Percentiles rank a stretch among this genome's conserved stretches.
Conservation (phyloP, 2,797 vertebrate species). For the Pyrocephalus nanus region DNA sequence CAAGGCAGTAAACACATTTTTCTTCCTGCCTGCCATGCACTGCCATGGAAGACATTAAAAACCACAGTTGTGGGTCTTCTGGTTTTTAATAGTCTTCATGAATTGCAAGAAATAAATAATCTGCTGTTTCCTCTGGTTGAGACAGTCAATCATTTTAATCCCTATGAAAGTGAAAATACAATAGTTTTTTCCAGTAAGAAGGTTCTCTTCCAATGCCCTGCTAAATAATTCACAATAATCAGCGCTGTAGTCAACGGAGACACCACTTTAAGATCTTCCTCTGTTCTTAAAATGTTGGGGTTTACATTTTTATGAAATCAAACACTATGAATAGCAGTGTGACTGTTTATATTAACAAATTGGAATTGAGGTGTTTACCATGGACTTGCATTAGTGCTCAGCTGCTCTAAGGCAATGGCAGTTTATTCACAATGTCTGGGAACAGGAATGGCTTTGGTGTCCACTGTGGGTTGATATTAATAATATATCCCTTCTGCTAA, state of each 20-base stretch:
- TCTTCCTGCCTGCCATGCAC: neutral
- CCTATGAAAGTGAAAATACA: neutral
- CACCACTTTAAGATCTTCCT: neutral
- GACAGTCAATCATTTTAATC: neutral
- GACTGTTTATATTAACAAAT: neutral
- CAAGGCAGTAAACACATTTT: neutral
- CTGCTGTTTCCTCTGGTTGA: neutral
- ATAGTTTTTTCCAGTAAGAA: neutral
- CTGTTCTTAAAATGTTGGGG: neutral
- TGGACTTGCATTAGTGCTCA: neutral
- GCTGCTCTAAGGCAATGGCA: neutral
- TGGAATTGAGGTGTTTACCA: neutral
- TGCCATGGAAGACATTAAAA: neutral
- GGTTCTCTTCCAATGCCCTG: neutral
- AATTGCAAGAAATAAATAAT: constrained; percentile 8
- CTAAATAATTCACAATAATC: constrained; percentile 5
- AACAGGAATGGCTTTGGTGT: neutral
- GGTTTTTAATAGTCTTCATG: neutral
- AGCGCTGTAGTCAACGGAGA: neutral
- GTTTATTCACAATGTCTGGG: neutral
- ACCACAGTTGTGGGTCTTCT: neutral
- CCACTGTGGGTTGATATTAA: neutral
- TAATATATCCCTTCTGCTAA: neutral
- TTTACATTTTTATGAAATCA: neutral
- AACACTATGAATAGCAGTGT: neutral